Evolutionary conservation across 64 coral and sea anemone genomes (phyloP), one percentile per base, ranked within the genome.

Genomic region (Porites australiensis): DNA sequence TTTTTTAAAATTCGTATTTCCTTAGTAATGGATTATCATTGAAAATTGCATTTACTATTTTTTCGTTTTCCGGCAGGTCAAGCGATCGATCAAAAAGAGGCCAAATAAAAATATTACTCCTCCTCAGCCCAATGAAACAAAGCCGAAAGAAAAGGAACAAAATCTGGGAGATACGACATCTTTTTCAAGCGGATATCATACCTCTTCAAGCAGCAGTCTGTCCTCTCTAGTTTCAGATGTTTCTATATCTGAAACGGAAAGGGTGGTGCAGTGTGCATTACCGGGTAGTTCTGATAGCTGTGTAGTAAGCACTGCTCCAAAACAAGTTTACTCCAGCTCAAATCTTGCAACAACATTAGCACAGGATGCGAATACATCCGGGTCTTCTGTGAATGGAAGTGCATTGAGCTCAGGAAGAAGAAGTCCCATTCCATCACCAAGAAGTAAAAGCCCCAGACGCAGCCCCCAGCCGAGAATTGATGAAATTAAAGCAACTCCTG

Each of bases 111-210:
- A 22, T 19, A n/a, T 18, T 18, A 18, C 16, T 3, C 8, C 47
- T 37, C 27, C 27, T 84, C 16, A 22, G 9, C 6, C 23, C 44
- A 69, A 21, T 68, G 81, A 49, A 14, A 18, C 19, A 51, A 37
- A 37, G 27, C 3, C 81, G 64, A 49, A 50, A 8, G 2, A 8
- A 84, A 45, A 69, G 3, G 18, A 84, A 52, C 16, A 3, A 68
- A 18, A 51, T 3, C 10, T 0, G 27, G 27, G 27, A 37, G 27
- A 61, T n/a, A 43, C 64, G 22, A 1, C 48, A 16, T 83, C 79
- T 3, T 65, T 83, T 14, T 83, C 79, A 16, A 83, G 79, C 66
- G 79, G 79, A 19, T 83, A 83, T 49, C 59, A 58, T 4, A 83
- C 59, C 9, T 84, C 81, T 23, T 63, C 81, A 69, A 68, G 8